Base-by-base conservation (phyloP, 2,888 invertebrate species). In the Cheilosia impressa region DNA sequence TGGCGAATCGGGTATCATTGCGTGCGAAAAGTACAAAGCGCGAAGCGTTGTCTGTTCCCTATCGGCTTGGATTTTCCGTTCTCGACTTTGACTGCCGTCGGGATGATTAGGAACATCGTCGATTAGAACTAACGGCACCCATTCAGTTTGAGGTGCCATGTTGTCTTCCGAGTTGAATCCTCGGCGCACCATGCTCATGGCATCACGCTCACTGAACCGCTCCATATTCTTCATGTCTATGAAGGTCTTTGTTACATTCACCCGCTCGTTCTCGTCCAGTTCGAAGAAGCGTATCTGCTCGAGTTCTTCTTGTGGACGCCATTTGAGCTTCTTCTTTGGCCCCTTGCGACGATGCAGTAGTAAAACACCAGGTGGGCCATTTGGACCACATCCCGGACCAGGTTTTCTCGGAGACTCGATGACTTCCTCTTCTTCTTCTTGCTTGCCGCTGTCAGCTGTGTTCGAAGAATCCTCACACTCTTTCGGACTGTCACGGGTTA, bases 181-280 rank as follows among this genome's bases (percentile, higher is more conserved):
- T 92, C 97, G 96, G 76, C 97, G 94, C 15, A 95, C 95, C 91
- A 96, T 95, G 89, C 95, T 94, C 90, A 97, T 94, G n/a, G 96
- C 95, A 90, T 97, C 96, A 69, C 97, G 94, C 93, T 99, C 99
- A 89, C 96, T 94, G 81, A 95, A 94, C 89, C 96, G 95, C 91
- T 99, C 99, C 93, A 97, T 95, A 91, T 96, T 95, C 90, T 97
- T 97, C 96, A 98, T 96, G 89, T 98, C 98, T 43, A 95, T 96
- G 92, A 98, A 98, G 41, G 95, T 96, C 92, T 96, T 97, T 3
- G 96, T 98, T 1, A 99, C 98, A 93, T 99, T 99, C 1, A 98
- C 97, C 90, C 99, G 94, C 93, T 99, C 99, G 17, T 96, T 98
- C 93, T 98, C 98, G 92, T 99, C 98, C 88, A 98, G 93, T 92